A percentile compares a stretch with the other conserved stretches of the same genome.
phyloP scores from a whole-genome alignment of 2,797 vertebrate species.

The Danio choprae region DNA sequence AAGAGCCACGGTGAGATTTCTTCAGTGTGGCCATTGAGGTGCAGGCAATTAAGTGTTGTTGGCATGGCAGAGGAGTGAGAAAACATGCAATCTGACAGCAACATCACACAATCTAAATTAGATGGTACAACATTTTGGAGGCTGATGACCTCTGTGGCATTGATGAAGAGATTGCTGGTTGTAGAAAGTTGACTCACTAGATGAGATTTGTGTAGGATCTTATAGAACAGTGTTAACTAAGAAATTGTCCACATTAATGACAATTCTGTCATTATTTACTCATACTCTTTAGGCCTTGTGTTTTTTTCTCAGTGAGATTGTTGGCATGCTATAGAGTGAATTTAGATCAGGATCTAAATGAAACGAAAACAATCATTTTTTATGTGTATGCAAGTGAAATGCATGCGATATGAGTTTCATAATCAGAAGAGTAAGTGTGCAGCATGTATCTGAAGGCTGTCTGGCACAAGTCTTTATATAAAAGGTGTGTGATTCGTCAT shows the following conservation, averaged over 20 bases:
- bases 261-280: background rate
- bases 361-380: too few species aligned
- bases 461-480: too few species aligned
- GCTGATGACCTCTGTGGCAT: background rate
- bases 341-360: too few species aligned
- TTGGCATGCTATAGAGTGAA: too few species aligned
- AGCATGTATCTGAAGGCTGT: too few species aligned
- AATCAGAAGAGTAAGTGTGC: too few species aligned
- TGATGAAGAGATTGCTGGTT: background rate
- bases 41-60: conserved; percentile 17
- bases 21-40: conserved; percentile 28
- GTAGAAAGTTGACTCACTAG: background rate
- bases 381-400: too few species aligned
- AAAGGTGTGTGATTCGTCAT: too few species aligned
- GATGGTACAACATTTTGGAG: background rate
- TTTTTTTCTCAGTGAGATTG: too few species aligned
- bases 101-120: background rate
- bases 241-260: background rate
- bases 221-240: background rate
- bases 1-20: conserved; percentile 15
- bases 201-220: background rate
- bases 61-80: background rate
- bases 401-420: too few species aligned
- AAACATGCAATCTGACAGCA: background rate
- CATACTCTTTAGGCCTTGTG: background rate